Percentiles rank a stretch among this genome's conserved stretches.
Evolutionary conservation across 2,797 vertebrate genomes (phyloP).

Genomic region (Cryptoblepharus egeriae): DNA sequence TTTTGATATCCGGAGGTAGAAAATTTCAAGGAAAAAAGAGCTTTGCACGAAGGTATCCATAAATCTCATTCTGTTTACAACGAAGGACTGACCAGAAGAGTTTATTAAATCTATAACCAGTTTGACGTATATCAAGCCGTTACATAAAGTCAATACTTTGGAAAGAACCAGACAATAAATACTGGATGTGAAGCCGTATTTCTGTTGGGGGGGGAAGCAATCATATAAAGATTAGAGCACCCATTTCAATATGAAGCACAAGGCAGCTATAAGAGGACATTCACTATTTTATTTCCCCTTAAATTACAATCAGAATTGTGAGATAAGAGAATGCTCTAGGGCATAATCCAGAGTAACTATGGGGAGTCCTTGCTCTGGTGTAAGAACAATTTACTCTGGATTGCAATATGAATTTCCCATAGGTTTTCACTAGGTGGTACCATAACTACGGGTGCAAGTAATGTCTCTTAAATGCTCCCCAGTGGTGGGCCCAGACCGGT

Average conservation of each 20-base stretch:
- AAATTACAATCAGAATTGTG: slow-evolving; percentile 61
- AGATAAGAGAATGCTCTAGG: too few species aligned
- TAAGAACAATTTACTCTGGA: too few species aligned
- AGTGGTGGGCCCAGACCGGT: too few species aligned
- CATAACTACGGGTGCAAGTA: too few species aligned
- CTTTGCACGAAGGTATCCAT: slow-evolving; percentile 75
- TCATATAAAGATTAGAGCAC: slow-evolving; percentile 83
- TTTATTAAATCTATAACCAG: slow-evolving; percentile 83
- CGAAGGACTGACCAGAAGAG: slow-evolving; percentile 80
- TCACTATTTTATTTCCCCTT: slow-evolving; percentile 68
- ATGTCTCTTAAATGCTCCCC: too few species aligned
- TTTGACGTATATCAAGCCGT: slow-evolving; percentile 84
- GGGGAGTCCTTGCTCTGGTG: too few species aligned
- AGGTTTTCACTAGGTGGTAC: too few species aligned
- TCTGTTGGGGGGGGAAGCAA: slow-evolving; percentile 81
- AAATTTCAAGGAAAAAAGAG: slow-evolving; percentile 75
- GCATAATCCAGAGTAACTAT: too few species aligned
- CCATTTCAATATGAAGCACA: slow-evolving; percentile 77
- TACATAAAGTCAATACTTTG: slow-evolving; percentile 86
- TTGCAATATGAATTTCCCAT: too few species aligned
- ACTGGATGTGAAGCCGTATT: slow-evolving; percentile 79
- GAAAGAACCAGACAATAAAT: slow-evolving; percentile 83
- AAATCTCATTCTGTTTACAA: slow-evolving; percentile 83
- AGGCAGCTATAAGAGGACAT: slow-evolving; percentile 66
- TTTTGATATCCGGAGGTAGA: slow-evolving; percentile 73